phyloP scores from a whole-genome alignment of 1,140 invertebrate species.

The Bicyclus anynana region DNA sequence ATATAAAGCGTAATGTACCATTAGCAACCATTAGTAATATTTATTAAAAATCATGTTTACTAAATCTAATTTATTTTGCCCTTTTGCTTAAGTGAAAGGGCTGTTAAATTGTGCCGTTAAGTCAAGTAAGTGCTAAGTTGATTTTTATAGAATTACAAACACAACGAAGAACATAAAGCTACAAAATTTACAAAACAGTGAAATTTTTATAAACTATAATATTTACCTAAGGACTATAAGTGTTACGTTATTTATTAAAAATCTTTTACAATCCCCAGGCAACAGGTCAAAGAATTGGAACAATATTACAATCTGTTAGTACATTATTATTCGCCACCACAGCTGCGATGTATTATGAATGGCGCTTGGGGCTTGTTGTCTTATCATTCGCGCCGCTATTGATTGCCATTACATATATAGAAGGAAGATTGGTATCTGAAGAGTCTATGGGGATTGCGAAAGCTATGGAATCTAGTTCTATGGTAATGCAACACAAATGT shows the following conservation, averaged over 20 bases:
- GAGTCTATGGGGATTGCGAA: conserved; percentile 75
- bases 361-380: conserved; percentile 82
- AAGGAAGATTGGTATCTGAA: conserved; percentile 76
- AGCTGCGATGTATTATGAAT: conserved; percentile 82
- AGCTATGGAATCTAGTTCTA: conserved; percentile 77
- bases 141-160: too few relatives aligned
- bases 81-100: too few relatives aligned
- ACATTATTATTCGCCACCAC: conserved; percentile 78
- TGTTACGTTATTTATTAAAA: not conserved
- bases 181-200: too few relatives aligned
- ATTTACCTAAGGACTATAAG: too few relatives aligned
- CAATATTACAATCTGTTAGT: conserved; percentile 80
- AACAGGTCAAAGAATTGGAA: conserved; percentile 83
- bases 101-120: too few relatives aligned
- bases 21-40: too few relatives aligned
- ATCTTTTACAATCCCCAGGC: conserved; percentile 71
- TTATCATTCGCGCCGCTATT: conserved; percentile 83
- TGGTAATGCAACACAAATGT: conserved; percentile 42
- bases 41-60: not conserved
- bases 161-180: too few relatives aligned
- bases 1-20: too few relatives aligned
- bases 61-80: not conserved
- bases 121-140: too few relatives aligned
- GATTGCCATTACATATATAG: conserved; percentile 78
- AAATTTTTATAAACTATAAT: too few relatives aligned